Conservation (phyloP, 1,140 invertebrate genomes). For the Pogonognathellus flavescens region DNA sequence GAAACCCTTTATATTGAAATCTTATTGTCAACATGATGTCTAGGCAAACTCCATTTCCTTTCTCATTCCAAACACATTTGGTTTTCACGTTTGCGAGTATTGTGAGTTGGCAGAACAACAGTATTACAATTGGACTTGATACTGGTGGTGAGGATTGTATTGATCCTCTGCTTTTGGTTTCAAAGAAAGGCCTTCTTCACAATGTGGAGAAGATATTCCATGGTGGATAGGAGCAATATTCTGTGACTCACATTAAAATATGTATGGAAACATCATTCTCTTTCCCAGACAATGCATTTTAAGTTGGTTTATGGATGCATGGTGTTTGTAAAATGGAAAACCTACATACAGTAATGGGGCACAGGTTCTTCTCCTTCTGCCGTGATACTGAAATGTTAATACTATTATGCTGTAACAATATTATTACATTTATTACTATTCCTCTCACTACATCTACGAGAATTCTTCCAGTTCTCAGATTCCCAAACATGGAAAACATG, state of each 20-base stretch:
- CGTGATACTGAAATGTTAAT: background rate
- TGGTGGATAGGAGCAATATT: background rate
- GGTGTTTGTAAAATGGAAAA: background rate
- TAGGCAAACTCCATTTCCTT: too few species aligned
- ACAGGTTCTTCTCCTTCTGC: background rate
- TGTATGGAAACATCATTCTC: background rate
- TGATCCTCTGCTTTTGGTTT: too few species aligned
- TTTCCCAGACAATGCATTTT: slow-evolving; percentile 1
- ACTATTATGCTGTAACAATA: background rate
- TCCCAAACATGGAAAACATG: background rate
- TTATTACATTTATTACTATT: background rate
- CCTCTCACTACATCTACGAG: background rate
- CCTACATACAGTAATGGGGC: background rate
- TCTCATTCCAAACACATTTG: too few species aligned
- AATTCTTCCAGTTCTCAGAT: background rate
- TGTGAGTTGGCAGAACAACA: too few species aligned
- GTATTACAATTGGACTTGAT: too few species aligned
- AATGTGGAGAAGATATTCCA: too few species aligned
- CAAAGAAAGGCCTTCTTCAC: too few species aligned
- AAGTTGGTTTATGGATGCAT: background rate
- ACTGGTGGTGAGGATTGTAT: too few species aligned
- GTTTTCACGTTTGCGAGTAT: too few species aligned
- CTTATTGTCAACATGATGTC: too few species aligned
- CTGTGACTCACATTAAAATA: background rate
- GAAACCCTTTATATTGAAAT: too few species aligned